Base-by-base conservation (phyloP, 2,113 vertebrate genomes). In the Hyperoodon ampullatus region DNA sequence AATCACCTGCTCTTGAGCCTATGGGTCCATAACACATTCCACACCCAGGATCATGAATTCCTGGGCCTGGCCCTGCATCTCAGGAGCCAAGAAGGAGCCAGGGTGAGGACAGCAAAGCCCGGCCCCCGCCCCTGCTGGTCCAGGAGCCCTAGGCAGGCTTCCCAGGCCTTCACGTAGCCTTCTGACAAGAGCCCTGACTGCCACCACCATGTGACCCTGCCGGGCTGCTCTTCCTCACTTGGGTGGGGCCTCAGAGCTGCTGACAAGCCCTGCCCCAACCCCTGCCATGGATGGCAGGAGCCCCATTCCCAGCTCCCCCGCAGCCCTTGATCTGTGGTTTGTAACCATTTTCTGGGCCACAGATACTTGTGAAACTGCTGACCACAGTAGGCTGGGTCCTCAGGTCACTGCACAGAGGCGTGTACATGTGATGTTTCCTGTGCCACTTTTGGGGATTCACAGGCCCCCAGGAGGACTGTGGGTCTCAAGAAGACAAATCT, bases 101-200 rank as follows among this genome's bases (percentile, higher is more conserved):
- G 4, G 12, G 33, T 0, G 0, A 81, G 55, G 81, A 71, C 9
- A 47, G 28, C 78, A 47, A 65, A 21, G 26, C 63, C 26, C n/a
- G 47, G 39, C 68, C 60, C 82, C 82, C 7, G 8, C 14, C 82
- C 35, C 66, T 53, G 63, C 44, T 50, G 33, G 8, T 11, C 15
- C 3, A 0, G 1, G 35, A 12, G 28, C 10, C 33, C 13, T 2
- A 26, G 13, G 33, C 6, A 60, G 58, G 2, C 55, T 80, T 47
- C 74, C 75, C 6, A 21, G 88, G 55, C 39, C 35, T 72, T 26
- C 1, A 0, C 7, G 50, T 30, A 47, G 10, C 35, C 35, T 70
- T 88, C 10, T 2, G 39, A 53, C 66, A 13, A 39, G 61, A 33
- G 4, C 61, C 23, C 55, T 60, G 44, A 16, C 18, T 86, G 44